Evolutionary conservation across 2,113 vertebrate genomes (phyloP), one percentile per base, ranked within the genome.

Genomic region (Salvator merianae): DNA sequence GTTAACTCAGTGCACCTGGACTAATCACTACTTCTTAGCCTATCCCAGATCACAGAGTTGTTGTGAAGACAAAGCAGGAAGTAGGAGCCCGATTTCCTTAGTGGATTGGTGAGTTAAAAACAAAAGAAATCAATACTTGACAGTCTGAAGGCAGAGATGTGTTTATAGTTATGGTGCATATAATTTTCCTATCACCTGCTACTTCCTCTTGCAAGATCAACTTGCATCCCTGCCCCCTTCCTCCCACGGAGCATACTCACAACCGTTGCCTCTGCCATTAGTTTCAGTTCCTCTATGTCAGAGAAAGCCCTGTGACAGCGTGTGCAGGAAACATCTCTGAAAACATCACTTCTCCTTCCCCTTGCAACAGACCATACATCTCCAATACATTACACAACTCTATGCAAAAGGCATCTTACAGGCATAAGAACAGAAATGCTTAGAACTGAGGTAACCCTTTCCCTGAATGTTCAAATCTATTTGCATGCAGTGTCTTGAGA

Each of bases 201-300:
- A 63, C 30, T 84, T 84, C 76, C 76, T 72, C 76, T 79, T 79
- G 53, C 53, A 78, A 82, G 7, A 62, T n/a, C 38, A 7, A 47
- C 70, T 40, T 22, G 34, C 55, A 12, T 26, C 6, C 47, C 66
- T 30, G 16, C 53, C 38, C 50, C 12, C 38, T 36, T 63, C 83
- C 68, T 72, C 30, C 38, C 69, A 47, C 76, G 36, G 3, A 30
- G 62, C 32, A 76, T 73, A 63, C 16, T 24, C 30, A 2, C 43
- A 20, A 28, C 7, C 14, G 34, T 53, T n/a, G 13, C 8, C 10
- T 6, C 14, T 5, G 66, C 76, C 69, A 65, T 18, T 7, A 50
- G 77, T 85, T 79, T 85, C 77, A 14, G 55, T 85, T 85, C 83
- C 76, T 79, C 83, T 28, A 22, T 63, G 53, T 32, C 4, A 10